Conservation (phyloP, 2,888 invertebrate species). For the Nebria brevicollis region DNA sequence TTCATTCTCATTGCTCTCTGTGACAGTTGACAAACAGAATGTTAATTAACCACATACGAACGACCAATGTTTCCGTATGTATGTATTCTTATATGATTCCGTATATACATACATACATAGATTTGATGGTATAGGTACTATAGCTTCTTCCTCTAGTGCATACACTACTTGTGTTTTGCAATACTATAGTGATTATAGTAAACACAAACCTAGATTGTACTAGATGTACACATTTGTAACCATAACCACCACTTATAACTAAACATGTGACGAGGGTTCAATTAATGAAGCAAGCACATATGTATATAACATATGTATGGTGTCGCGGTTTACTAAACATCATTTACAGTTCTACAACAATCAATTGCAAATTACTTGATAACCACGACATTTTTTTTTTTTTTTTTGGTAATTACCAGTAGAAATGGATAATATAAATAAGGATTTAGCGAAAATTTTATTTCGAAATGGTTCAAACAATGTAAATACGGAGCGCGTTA, state of each 20-base stretch:
- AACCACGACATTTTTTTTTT: no score
- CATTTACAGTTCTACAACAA: no score
- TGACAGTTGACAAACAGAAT: slow-evolving; percentile 27
- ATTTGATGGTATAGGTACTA: background rate
- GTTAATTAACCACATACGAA: background rate
- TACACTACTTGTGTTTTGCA: background rate
- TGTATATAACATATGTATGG: no score
- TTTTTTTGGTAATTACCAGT: no score
- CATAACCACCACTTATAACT: background rate
- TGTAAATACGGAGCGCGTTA: no score
- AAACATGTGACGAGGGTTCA: background rate
- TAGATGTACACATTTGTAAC: background rate
- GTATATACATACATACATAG: background rate
- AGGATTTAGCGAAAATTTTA: no score
- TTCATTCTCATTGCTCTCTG: background rate
- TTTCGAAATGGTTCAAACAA: no score
- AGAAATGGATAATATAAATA: no score
- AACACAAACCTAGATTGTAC: background rate
- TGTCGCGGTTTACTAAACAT: no score
- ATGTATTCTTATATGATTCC: no score
- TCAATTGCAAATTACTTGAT: no score
- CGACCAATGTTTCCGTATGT: background rate
- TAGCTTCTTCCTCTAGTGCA: background rate
- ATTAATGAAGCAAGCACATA: background rate
- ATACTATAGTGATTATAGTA: background rate